These are phyloP conservation scores for Slavum lentiscoides DNA, from an alignment of 2,888 invertebrate genomes.

Conservation along the genomic window DNA sequence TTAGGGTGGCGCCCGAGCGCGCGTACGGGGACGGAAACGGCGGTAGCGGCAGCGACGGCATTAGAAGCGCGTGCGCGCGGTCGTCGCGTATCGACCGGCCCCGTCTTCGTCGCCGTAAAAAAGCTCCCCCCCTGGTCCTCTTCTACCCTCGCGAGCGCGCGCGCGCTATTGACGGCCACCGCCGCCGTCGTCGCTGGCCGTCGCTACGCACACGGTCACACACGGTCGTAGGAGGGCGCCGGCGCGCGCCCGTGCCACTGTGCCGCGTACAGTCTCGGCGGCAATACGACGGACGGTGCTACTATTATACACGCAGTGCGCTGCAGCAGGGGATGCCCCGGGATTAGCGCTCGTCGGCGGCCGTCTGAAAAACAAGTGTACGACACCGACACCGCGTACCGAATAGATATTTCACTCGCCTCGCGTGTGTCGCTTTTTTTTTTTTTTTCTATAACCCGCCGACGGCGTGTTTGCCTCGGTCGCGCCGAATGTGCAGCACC, in stretches of 20 bases:
- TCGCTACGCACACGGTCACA: not conserved
- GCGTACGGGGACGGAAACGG: too few species aligned
- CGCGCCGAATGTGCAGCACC: not conserved
- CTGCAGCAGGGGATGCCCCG: constrained; percentile 45
- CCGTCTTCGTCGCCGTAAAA: constrained; percentile 10
- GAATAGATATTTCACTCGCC: too few species aligned
- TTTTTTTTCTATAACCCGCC: not conserved
- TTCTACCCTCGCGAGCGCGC: constrained; percentile 27
- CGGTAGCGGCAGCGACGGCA: not conserved
- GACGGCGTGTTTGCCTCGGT: not conserved
- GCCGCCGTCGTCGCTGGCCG: not conserved
- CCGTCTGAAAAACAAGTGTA: not conserved
- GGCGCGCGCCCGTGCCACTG: not conserved
- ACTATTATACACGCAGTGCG: not conserved
- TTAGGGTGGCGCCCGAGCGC: too few species aligned
- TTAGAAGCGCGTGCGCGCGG: constrained; percentile 35
- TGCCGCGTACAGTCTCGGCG: not conserved
- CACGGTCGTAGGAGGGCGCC: not conserved
- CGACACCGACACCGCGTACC: too few species aligned
- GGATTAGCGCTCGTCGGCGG: constrained; percentile 1
- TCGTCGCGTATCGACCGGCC: constrained; percentile 50
- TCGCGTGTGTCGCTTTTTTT: too few species aligned
- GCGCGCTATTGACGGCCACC: not conserved
- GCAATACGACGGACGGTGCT: not conserved
- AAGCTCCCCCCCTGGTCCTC: constrained; percentile 43